Percentiles rank a stretch among this genome's conserved stretches.
Evolutionary conservation across 2,888 invertebrate species (phyloP).

Genomic region (Plebejus argus): DNA sequence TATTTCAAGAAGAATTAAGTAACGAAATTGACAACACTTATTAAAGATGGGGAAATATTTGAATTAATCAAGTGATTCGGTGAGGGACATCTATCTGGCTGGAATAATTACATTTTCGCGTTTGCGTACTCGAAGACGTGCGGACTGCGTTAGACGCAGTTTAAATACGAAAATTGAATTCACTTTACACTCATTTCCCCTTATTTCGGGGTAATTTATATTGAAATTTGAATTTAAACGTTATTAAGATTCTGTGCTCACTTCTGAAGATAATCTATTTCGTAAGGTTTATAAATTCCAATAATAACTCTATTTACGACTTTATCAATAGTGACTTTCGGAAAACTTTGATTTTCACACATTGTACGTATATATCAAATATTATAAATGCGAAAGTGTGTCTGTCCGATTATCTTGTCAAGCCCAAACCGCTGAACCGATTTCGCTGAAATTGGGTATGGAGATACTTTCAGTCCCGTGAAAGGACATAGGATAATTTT

Average conservation of each 20-base stretch:
- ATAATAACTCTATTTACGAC: background rate
- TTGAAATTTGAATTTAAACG: background rate
- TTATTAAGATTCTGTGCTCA: background rate
- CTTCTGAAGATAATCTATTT: background rate
- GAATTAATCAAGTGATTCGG: slow-evolving; percentile 24
- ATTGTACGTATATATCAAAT: too few relatives aligned
- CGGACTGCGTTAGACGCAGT: slow-evolving; percentile 11
- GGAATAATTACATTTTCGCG: slow-evolving; percentile 20
- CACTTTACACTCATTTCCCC: background rate
- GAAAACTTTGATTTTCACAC: too few relatives aligned
- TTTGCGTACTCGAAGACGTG: slow-evolving; percentile 20
- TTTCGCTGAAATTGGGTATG: too few relatives aligned
- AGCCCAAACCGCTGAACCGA: too few relatives aligned
- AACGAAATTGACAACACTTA: background rate
- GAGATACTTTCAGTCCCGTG: too few relatives aligned
- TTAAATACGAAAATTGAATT: slow-evolving; percentile 21
- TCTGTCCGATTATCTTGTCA: too few relatives aligned
- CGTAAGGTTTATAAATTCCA: background rate
- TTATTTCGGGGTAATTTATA: background rate
- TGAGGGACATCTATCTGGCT: slow-evolving; percentile 23
- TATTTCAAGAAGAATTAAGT: too few relatives aligned
- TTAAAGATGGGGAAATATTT: slow-evolving; percentile 20
- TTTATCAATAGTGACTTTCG: too few relatives aligned
- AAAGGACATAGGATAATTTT: too few relatives aligned
- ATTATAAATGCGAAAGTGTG: too few relatives aligned